These are phyloP conservation scores for Distichodus sexfasciatus DNA, from an alignment of 2,797 vertebrate species.

Conservation along the genomic window DNA sequence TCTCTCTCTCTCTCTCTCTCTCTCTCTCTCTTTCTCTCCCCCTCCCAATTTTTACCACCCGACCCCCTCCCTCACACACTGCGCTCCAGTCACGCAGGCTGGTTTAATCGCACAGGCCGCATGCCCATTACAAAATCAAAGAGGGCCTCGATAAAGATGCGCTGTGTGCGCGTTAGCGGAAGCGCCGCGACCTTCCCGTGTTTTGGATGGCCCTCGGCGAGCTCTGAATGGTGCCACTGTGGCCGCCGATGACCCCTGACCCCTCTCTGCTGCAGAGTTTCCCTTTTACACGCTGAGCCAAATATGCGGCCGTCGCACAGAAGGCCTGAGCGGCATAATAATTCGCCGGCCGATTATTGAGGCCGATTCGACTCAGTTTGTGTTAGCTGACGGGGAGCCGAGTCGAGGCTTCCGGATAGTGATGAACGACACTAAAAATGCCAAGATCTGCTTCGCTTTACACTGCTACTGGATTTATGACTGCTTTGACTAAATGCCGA, in stretches of 20 bases:
- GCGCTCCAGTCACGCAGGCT: slow-evolving; percentile 44
- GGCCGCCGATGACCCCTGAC: slow-evolving; percentile 45
- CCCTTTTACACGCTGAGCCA: slow-evolving; percentile 52
- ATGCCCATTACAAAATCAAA: slow-evolving; percentile 60
- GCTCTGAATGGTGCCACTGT: slow-evolving; percentile 57
- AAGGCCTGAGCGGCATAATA: slow-evolving; percentile 44
- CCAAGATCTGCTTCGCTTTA: not conserved
- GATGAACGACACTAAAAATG: slow-evolving; percentile 2
- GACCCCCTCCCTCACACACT: slow-evolving; percentile 37
- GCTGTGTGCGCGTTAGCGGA: slow-evolving; percentile 58
- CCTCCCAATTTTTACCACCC: slow-evolving; percentile 4
- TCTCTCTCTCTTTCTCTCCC: slow-evolving; percentile 11
- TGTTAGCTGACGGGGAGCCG: not conserved
- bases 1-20: slow-evolving; percentile 2
- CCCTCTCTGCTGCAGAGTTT: slow-evolving; percentile 45
- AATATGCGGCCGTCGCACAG: slow-evolving; percentile 43
- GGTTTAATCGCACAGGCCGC: slow-evolving; percentile 49
- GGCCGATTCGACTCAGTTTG: slow-evolving; percentile 15
- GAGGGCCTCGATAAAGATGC: slow-evolving; percentile 55
- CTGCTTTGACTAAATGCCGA: not conserved
- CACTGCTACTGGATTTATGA: not conserved
- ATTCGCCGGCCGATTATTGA: slow-evolving; percentile 5
- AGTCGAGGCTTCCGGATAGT: not conserved
- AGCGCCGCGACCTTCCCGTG: slow-evolving; percentile 53
- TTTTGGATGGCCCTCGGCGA: slow-evolving; percentile 43